Conservation (phyloP, 2,888 invertebrate species). For the Anthophora plumipes region DNA sequence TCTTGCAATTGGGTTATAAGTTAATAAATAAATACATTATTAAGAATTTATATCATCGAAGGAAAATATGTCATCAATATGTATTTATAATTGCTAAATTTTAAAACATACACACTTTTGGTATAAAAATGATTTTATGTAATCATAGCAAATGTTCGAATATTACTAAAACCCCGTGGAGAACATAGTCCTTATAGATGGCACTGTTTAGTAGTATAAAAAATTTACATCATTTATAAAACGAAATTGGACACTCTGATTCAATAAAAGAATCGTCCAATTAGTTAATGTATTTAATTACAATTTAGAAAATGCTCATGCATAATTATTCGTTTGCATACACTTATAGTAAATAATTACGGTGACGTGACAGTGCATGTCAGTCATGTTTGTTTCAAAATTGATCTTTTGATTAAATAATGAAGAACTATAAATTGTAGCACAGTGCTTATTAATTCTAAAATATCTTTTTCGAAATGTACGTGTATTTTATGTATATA, state of each 20-base stretch:
- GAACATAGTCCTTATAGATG: conserved; percentile 31
- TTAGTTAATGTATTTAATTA: conserved; percentile 17
- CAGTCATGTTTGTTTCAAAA: conserved; percentile 39
- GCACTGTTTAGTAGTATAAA: conserved; percentile 36
- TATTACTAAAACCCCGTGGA: not conserved
- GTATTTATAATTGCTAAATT: not conserved
- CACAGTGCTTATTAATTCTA: conserved; percentile 15
- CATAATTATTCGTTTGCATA: conserved; percentile 17
- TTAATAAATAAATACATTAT: too few relatives aligned
- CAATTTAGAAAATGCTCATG: conserved; percentile 23
- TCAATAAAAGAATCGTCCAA: conserved; percentile 1
- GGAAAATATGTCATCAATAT: too few relatives aligned
- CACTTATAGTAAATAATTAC: conserved; percentile 3
- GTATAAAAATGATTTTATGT: not conserved
- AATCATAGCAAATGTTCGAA: not conserved
- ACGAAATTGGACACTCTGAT: conserved; percentile 37
- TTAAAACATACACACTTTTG: not conserved
- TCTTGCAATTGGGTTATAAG: too few relatives aligned
- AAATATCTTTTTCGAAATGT: conserved; percentile 55
- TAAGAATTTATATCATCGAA: too few relatives aligned
- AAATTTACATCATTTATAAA: conserved; percentile 28
- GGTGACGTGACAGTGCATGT: conserved; percentile 28
- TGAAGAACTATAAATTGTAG: conserved; percentile 37
- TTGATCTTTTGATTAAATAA: conserved; percentile 14
- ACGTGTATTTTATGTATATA: conserved; percentile 36